phyloP scores from a whole-genome alignment of 2,113 vertebrate species.

The Meles meles region DNA sequence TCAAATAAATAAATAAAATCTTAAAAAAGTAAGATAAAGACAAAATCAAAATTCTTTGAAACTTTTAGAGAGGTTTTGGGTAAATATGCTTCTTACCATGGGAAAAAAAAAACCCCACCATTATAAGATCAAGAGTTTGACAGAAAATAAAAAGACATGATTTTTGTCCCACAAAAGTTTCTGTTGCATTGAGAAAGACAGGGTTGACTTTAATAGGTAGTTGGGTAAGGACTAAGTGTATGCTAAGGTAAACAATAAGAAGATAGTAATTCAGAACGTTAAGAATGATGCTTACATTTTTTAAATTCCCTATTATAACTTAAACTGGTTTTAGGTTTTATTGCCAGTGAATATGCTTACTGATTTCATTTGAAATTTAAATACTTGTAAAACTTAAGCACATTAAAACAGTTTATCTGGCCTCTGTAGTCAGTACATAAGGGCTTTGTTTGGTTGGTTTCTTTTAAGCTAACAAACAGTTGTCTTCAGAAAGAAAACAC shows the following conservation, averaged over 20 bases:
- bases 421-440: not conserved
- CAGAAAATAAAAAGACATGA: not conserved
- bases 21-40: not conserved
- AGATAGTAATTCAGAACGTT: not conserved
- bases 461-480: not conserved
- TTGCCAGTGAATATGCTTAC: not conserved
- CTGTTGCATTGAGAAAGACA: not conserved
- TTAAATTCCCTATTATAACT: not conserved
- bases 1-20: too few relatives aligned
- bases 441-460: constrained; percentile 12
- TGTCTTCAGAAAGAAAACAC: not conserved
- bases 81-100: not conserved
- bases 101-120: not conserved
- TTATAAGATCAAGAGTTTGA: not conserved
- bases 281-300: not conserved
- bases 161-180: not conserved
- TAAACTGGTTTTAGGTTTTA: not conserved
- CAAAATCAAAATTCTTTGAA: not conserved
- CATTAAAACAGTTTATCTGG: not conserved
- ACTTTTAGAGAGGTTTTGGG: not conserved
- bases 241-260: not conserved
- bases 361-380: constrained; percentile 53
- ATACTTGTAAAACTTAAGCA: constrained; percentile 2
- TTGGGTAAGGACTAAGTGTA: not conserved
- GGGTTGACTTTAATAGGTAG: not conserved